These are phyloP conservation scores for Hirundichthys speculiger DNA, from an alignment of 2,113 vertebrate genomes.

Conservation along the genomic window DNA sequence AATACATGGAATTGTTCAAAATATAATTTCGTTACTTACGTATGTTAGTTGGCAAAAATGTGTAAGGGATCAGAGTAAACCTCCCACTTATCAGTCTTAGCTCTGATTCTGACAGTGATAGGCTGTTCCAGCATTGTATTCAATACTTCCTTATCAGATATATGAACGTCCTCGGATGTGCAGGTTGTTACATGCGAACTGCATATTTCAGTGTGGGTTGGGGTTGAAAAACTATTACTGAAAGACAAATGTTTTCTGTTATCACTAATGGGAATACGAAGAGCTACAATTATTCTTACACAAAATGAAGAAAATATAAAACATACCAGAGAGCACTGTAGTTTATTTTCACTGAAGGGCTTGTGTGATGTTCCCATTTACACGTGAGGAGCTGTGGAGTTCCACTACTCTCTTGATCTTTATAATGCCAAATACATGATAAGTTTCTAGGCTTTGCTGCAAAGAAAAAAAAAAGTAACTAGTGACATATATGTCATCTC, in stretches of 20 bases:
- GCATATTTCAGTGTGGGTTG: not conserved
- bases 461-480: conserved; percentile 4
- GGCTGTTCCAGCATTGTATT: accelerated
- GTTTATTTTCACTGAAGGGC: conserved; percentile 1
- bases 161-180: accelerated
- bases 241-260: conserved; percentile 13
- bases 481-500: not conserved
- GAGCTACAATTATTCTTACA: not conserved
- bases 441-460: conserved; percentile 65
- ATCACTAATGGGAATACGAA: not conserved
- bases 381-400: conserved; percentile 33
- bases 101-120: conserved; percentile 42
- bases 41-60: conserved; percentile 6
- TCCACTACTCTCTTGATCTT: accelerated
- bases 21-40: conserved; percentile 50
- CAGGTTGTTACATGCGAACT: not conserved
- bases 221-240: not conserved
- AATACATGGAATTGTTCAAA: not conserved
- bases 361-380: conserved; percentile 57
- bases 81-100: conserved; percentile 41
- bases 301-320: not conserved
- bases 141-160: accelerated
- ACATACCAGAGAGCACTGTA: conserved; percentile 55
- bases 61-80: conserved; percentile 30
- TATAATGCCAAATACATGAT: conserved; percentile 34